Conservation (phyloP, 2,888 invertebrate species). For the Girardia tigrina region DNA sequence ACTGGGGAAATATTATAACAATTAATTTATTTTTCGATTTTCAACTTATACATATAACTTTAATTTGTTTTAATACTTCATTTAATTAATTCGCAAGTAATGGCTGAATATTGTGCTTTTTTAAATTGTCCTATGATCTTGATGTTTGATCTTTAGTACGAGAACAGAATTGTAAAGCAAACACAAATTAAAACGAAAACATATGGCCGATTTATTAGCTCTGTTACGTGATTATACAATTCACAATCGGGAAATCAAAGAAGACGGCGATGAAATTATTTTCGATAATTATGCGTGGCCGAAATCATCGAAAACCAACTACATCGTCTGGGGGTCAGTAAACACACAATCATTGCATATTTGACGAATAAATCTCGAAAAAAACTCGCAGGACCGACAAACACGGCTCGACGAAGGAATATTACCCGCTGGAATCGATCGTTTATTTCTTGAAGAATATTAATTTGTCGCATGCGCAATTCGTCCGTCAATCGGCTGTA, state of each 20-base stretch:
- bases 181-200: too few species aligned
- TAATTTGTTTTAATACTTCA: too few species aligned
- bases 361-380: background rate
- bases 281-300: slow-evolving; percentile 99
- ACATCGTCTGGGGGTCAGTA: slow-evolving; percentile 83
- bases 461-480: slow-evolving; percentile 76
- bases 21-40: too few species aligned
- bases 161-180: too few species aligned
- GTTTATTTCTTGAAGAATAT: slow-evolving; percentile 85
- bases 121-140: too few species aligned
- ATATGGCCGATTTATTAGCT: slow-evolving; percentile 96
- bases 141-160: too few species aligned
- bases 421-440: slow-evolving; percentile 89
- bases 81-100: too few species aligned
- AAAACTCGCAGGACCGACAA: slow-evolving; percentile 46
- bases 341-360: background rate
- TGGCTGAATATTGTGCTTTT: too few species aligned
- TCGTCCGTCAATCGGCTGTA: slow-evolving; percentile 89
- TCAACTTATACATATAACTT: too few species aligned
- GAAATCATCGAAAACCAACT: slow-evolving; percentile 91
- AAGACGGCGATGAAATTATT: slow-evolving; percentile 82
- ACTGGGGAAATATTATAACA: too few species aligned
- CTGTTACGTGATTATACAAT: slow-evolving; percentile 87
- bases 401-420: slow-evolving; percentile 63
- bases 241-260: slow-evolving; percentile 87